phyloP scores from a whole-genome alignment of 2,113 vertebrate genomes.

The Coracopsis vasa region DNA sequence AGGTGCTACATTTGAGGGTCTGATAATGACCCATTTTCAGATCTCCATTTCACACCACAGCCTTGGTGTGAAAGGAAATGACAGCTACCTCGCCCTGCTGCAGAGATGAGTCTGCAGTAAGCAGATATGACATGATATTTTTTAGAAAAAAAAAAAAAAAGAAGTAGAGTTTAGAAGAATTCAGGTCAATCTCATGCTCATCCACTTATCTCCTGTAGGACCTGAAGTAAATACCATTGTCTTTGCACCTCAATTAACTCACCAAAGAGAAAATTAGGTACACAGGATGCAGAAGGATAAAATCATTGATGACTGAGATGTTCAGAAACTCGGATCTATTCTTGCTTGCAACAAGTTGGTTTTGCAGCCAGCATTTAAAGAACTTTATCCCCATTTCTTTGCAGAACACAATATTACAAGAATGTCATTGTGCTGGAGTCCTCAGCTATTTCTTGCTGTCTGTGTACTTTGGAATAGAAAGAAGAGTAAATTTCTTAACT shows the following conservation, averaged over 20 bases:
- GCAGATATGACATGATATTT: not conserved
- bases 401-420: not conserved
- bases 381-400: not conserved
- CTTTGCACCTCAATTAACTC: not conserved
- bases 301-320: not conserved
- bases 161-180: not conserved
- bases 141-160: not conserved
- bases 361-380: not conserved
- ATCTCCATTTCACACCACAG: not conserved
- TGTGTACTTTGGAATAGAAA: not conserved
- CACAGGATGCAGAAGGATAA: not conserved
- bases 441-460: not conserved
- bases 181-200: not conserved
- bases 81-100: not conserved
- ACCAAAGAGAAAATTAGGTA: not conserved
- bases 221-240: not conserved
- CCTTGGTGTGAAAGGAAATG: not conserved
- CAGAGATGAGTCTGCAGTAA: not conserved
- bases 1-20: not conserved
- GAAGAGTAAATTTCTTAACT: not conserved
- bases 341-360: not conserved
- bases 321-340: not conserved
- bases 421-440: not conserved
- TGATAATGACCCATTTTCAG: not conserved
- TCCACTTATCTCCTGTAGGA: not conserved